Evolutionary conservation across 2,888 invertebrate species (phyloP).

Genomic region (Polyommatus icarus): DNA sequence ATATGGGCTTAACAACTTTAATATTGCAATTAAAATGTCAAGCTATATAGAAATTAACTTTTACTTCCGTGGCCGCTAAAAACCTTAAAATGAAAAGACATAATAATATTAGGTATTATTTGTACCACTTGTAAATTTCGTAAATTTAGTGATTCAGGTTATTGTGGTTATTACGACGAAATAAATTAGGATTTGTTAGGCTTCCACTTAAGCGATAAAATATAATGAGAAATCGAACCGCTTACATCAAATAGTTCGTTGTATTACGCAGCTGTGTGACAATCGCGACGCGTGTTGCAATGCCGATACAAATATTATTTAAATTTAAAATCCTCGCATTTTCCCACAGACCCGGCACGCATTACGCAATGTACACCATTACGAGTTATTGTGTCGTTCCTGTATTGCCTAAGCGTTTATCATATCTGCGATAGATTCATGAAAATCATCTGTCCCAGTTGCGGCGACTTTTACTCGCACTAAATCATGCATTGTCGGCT

Average conservation of each 20-base stretch:
- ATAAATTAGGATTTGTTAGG: not conserved
- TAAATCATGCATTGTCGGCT: slow-evolving; percentile 25
- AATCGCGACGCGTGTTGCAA: slow-evolving; percentile 47
- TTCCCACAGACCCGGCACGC: slow-evolving; percentile 66
- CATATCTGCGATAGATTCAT: slow-evolving; percentile 32
- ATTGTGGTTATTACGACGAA: no score
- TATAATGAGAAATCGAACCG: not conserved
- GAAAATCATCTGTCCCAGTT: slow-evolving; percentile 27
- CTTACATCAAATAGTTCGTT: not conserved
- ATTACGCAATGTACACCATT: slow-evolving; percentile 54
- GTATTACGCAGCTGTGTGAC: slow-evolving; percentile 15
- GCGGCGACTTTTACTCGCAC: slow-evolving; percentile 25
- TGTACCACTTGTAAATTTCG: no score
- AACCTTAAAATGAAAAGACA: not conserved
- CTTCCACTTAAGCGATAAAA: not conserved
- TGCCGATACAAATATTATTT: slow-evolving; percentile 70
- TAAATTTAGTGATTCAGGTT: no score
- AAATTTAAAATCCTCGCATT: slow-evolving; percentile 63
- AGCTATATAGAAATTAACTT: not conserved
- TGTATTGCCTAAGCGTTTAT: slow-evolving; percentile 42
- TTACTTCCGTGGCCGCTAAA: not conserved
- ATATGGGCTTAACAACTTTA: slow-evolving; percentile 2
- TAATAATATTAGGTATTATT: no score
- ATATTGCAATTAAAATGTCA: not conserved
- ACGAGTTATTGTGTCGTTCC: slow-evolving; percentile 46